Evolutionary conservation across 2,113 vertebrate genomes (phyloP).

Genomic region (Micromys minutus): DNA sequence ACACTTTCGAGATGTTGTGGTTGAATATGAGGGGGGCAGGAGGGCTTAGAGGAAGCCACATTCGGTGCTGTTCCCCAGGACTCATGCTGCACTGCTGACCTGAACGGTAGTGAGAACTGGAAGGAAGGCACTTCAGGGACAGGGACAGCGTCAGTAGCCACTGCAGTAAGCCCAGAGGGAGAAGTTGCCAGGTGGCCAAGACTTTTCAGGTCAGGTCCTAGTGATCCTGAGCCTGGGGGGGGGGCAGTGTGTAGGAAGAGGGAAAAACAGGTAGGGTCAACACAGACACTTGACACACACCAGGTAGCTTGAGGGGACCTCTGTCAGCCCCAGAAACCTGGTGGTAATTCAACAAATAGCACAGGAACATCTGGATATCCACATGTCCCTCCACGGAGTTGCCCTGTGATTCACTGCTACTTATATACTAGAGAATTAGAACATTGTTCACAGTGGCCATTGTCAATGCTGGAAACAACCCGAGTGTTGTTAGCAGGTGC

Average conservation of each 20-base stretch:
- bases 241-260: not conserved
- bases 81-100: not conserved
- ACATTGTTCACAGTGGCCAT: not conserved
- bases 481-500: not conserved
- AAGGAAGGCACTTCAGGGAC: not conserved
- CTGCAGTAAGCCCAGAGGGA: not conserved
- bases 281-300: not conserved
- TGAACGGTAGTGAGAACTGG: not conserved
- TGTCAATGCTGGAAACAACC: not conserved
- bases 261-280: not conserved
- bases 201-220: not conserved
- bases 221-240: not conserved
- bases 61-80: not conserved
- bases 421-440: not conserved
- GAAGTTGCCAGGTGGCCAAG: not conserved
- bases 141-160: not conserved
- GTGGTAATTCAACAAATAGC: not conserved
- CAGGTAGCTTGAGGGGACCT: not conserved
- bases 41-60: not conserved
- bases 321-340: not conserved
- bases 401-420: not conserved
- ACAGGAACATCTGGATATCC: not conserved
- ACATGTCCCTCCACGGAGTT: not conserved
- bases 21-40: not conserved
- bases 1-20: not conserved